Evolutionary conservation across 2,797 vertebrate genomes (phyloP).

Genomic region (Poecilia picta): DNA sequence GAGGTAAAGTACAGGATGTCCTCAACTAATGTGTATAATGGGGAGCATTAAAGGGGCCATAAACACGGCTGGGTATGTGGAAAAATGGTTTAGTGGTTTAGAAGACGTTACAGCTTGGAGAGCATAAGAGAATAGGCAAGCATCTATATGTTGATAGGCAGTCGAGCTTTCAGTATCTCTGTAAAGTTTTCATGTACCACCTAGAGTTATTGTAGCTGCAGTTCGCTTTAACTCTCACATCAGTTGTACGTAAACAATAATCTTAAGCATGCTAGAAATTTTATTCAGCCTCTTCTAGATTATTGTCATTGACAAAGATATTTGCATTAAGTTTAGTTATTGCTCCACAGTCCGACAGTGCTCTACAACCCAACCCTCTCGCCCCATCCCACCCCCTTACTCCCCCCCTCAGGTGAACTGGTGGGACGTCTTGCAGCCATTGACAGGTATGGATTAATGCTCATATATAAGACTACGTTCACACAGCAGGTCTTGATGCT

Average conservation of each 20-base stretch:
- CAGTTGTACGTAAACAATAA: background rate
- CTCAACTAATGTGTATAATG: slow-evolving; percentile 51
- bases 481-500: too few species aligned
- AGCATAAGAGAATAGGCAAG: slow-evolving; percentile 27
- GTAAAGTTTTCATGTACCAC: background rate
- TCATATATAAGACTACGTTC: too few species aligned
- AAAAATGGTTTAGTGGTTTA: slow-evolving; percentile 38
- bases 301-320: slow-evolving; percentile 26
- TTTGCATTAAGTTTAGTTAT: slow-evolving; percentile 28
- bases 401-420: too few species aligned
- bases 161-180: background rate
- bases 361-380: too few species aligned
- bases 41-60: slow-evolving; percentile 50
- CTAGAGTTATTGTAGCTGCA: background rate
- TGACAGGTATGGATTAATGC: too few species aligned
- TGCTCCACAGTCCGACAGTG: background rate
- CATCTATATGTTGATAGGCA: slow-evolving; percentile 18
- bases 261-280: slow-evolving; percentile 2
- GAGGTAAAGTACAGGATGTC: slow-evolving; percentile 42
- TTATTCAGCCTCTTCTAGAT: slow-evolving; percentile 21
- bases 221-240: background rate
- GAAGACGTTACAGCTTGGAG: slow-evolving; percentile 37
- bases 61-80: slow-evolving; percentile 39
- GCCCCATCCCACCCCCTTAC: too few species aligned
- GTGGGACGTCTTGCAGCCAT: too few species aligned